Base-by-base conservation (phyloP, 2,113 vertebrate species). In the Lutjanus erythropterus region DNA sequence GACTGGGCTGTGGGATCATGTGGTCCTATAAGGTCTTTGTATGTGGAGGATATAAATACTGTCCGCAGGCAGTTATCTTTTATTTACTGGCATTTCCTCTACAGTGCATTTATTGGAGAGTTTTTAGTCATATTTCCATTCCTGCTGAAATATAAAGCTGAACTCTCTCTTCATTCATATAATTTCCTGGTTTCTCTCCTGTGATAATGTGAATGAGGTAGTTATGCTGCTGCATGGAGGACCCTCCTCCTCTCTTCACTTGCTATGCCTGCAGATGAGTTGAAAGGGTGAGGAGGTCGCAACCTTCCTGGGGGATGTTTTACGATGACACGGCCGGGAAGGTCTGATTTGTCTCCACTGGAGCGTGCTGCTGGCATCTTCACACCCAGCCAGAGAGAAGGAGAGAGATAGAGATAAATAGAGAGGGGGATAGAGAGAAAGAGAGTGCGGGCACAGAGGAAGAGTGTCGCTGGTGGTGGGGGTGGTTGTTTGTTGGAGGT, bases 281-380 rank as follows among this genome's bases (percentile, higher is more conserved):
- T 94, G 92, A 94, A 94, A 93, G 92, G 94, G 92, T 93, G 89
- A 95, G 84, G 88, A 93, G 95, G 95, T 95, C 91, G 69, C 80
- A 92, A 92, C 94, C 92, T 94, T 91, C 78, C 80, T 78, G 85
- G 89, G 80, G 88, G 89, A 88, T 94, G 91, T 93, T 95, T 94
- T 95, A 95, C 86, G 88, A 91, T 83, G 88, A 92, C 86, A 91
- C 69, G 80, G 89, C 62, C 68, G 86, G 76, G 76, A 78, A 86
- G 80, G 86, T 82, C 91, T 91, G 93, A 93, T 94, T 93, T 92
- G 93, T 94, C 91, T 92, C 87, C 84, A 75, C 65, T 85, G 91
- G 93, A 92, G 93, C 93, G 83, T 94, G 92, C 84, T 86, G 88
- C 91, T 85, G 88, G 88, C 72, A 69, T 88, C 88, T 91, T 93